Evolutionary conservation across 2,797 vertebrate genomes (phyloP).

Genomic region (Gymnopithys bicolor): DNA sequence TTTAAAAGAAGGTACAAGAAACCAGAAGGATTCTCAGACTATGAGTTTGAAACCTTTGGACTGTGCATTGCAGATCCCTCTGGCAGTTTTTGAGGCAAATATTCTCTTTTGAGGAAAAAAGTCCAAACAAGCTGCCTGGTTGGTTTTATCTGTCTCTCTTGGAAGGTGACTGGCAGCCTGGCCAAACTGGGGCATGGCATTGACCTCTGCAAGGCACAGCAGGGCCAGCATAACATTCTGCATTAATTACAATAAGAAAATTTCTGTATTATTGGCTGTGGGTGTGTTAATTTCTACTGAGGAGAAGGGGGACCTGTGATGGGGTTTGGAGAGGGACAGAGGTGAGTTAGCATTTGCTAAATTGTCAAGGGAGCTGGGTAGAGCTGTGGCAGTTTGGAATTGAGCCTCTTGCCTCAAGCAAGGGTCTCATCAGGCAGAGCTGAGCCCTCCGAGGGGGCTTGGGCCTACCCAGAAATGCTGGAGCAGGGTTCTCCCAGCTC

Average conservation of each 20-base stretch:
- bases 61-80: background rate
- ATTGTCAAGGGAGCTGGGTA: accelerated
- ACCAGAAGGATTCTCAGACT: background rate
- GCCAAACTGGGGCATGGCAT: background rate
- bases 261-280: background rate
- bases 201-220: background rate
- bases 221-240: conserved; percentile 15
- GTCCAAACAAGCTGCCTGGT: background rate
- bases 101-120: background rate
- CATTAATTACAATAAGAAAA: background rate
- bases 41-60: background rate
- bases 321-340: background rate
- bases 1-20: background rate
- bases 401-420: background rate
- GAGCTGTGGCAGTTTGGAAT: background rate
- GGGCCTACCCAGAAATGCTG: background rate
- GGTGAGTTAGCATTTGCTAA: background rate
- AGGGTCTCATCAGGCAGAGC: background rate
- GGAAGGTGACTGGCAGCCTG: background rate
- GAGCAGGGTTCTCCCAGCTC: background rate
- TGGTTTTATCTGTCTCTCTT: background rate
- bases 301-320: accelerated
- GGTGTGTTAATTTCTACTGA: background rate
- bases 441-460: accelerated
- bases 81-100: background rate